Conservation (phyloP, 2,113 vertebrate species). For the Rhipidura dahli region DNA sequence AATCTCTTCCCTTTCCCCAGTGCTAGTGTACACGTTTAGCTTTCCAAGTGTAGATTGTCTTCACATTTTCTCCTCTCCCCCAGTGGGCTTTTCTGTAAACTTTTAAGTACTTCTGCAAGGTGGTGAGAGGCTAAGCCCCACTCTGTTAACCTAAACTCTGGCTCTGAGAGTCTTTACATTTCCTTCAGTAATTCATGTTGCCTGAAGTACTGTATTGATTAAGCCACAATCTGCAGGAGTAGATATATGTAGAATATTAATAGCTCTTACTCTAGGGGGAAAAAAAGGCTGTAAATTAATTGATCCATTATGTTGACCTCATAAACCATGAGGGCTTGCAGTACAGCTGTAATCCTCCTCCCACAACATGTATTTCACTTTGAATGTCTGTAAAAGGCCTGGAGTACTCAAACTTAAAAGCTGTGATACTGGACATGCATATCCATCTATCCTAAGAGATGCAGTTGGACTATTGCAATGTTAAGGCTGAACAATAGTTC, state of each 20-base stretch:
- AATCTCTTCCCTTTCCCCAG: not conserved
- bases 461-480: not conserved
- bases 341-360: slow-evolving; percentile 50
- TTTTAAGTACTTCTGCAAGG: slow-evolving; percentile 24
- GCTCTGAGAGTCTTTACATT: slow-evolving; percentile 20
- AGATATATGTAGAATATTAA: slow-evolving; percentile 69
- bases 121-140: slow-evolving; percentile 18
- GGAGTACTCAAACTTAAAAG: slow-evolving; percentile 11
- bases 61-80: not conserved
- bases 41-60: not conserved
- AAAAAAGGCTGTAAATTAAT: slow-evolving; percentile 65
- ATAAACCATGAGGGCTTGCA: slow-evolving; percentile 42
- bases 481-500: not conserved
- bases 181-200: slow-evolving; percentile 40
- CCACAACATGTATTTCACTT: slow-evolving; percentile 38
- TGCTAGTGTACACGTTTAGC: not conserved
- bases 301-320: slow-evolving; percentile 48
- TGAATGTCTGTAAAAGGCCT: slow-evolving; percentile 27
- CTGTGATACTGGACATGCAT: not conserved
- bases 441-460: not conserved
- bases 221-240: slow-evolving; percentile 62
- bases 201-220: slow-evolving; percentile 66
- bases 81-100: slow-evolving; percentile 33
- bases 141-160: not conserved
- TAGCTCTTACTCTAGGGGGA: not conserved